phyloP scores from a whole-genome alignment of 1,140 invertebrate species.

The Drosophila lacteicornis region DNA sequence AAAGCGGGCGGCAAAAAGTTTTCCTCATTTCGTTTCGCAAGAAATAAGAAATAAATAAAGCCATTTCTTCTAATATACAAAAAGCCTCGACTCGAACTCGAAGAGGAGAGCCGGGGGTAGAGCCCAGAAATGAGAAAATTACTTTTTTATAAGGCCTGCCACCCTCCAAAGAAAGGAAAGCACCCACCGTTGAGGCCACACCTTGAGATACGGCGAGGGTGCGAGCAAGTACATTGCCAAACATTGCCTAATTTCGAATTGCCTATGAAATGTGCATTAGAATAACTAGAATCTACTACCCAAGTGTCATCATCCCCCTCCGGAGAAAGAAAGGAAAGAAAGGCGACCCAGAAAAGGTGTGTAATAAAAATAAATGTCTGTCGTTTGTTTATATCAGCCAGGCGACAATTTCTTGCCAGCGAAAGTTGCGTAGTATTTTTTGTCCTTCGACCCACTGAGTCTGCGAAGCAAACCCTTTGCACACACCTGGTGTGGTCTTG shows the following conservation, averaged over 20 bases:
- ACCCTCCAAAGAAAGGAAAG: conserved; percentile 26
- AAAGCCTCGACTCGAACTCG: conserved; percentile 76
- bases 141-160: conserved; percentile 79
- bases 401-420: conserved; percentile 58
- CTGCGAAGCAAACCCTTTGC: conserved; percentile 42
- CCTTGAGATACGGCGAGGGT: conserved; percentile 44
- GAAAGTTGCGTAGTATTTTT: conserved; percentile 44
- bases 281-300: conserved; percentile 84
- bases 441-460: conserved; percentile 2
- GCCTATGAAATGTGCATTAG: conserved; percentile 84
- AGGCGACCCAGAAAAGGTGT: conserved; percentile 68
- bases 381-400: conserved; percentile 84
- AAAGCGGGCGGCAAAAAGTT: conserved; percentile 67
- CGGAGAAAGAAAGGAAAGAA: conserved; percentile 9
- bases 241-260: conserved; percentile 84
- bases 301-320: conserved; percentile 19
- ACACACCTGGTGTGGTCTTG: conserved; percentile 52
- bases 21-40: conserved; percentile 73
- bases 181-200: conserved; percentile 35
- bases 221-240: conserved; percentile 68
- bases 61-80: conserved; percentile 85
- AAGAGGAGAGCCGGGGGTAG: not conserved
- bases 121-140: conserved; percentile 79
- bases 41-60: conserved; percentile 84
- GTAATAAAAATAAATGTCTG: conserved; percentile 85